phyloP scores from a whole-genome alignment of 1,140 invertebrate genomes.

The Spodoptera litura region DNA sequence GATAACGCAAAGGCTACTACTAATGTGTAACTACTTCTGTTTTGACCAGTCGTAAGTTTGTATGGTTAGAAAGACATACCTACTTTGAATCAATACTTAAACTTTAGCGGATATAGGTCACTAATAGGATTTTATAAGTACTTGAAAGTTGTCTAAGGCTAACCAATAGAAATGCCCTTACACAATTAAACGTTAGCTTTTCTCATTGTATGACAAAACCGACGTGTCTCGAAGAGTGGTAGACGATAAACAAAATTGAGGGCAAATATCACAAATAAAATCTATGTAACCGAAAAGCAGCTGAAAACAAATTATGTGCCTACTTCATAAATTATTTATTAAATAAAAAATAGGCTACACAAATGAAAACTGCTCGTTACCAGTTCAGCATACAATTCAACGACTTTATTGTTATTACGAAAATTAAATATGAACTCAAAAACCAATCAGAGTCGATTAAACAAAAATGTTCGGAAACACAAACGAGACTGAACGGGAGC shows the following conservation, averaged over 20 bases:
- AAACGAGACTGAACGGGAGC: conserved; percentile 52
- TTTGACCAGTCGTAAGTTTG: too few relatives aligned
- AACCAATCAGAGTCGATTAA: conserved; percentile 45
- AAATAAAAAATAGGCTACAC: conserved; percentile 10
- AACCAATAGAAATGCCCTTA: neutral
- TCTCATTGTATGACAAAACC: conserved; percentile 46
- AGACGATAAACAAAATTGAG: conserved; percentile 3
- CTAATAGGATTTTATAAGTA: neutral
- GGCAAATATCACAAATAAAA: neutral
- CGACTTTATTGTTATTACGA: conserved; percentile 21
- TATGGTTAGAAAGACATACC: too few relatives aligned
- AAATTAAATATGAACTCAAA: conserved; percentile 41
- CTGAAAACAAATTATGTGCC: too few relatives aligned
- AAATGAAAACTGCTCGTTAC: conserved; percentile 5
- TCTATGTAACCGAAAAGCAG: too few relatives aligned
- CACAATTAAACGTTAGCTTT: neutral
- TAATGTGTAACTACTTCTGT: too few relatives aligned
- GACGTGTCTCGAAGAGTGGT: conserved; percentile 38
- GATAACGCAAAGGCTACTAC: too few relatives aligned
- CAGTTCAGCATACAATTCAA: conserved; percentile 4
- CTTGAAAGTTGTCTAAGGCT: neutral
- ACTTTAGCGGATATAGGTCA: neutral
- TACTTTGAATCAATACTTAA: neutral
- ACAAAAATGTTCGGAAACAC: conserved; percentile 41
- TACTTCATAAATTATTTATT: neutral